Base-by-base conservation (phyloP, 2,888 invertebrate genomes). In the Lepidocyrtoides sp. region DNA sequence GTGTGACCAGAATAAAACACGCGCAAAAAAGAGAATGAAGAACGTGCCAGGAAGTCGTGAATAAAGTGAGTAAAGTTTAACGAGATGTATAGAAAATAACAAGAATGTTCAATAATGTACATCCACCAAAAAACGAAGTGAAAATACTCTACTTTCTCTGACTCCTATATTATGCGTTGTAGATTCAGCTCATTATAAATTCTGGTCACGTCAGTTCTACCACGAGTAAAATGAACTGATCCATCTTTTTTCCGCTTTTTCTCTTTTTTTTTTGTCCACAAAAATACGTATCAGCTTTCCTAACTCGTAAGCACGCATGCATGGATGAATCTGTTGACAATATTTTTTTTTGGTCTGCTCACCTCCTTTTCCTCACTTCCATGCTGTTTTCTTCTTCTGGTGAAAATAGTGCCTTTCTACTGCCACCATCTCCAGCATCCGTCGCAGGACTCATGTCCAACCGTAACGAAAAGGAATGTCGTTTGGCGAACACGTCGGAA, bases 361-460 rank as follows among this genome's bases (percentile, higher is more conserved):
- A 89, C 89, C 89, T 83, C 77, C 89, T 83, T 36, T 89, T 83
- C 17, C 83, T 89, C 14, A 83, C 77, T 60, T 83, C 89, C 89
- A 89, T 89, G 12, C 66, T 87, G n/a, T n/a, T n/a, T n/a, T n/a
- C n/a, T 48, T 89, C 89, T 10, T 89, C 89, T 14, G 89, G 89
- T 75, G 89, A 51, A 66, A 89, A 89, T 4, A 89, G 83, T 17
- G 89, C 89, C 36, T 89, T 89, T 89, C 89, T 89, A 84, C 89
- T 89, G 82, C 89, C 77, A 63, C 57, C 89, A 51, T 89, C 89
- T 8, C 89, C 89, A 12, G n/a, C 82, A 60, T 83, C 89, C 72
- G 77, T 87, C 60, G 83, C 89, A 32, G 89, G 89, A 83, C 89
- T 89, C 83, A 89, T 83, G 72, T 89, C 89, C 83, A 89, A 82